These are phyloP conservation scores for Zosterops japonicus DNA, from an alignment of 2,113 vertebrate species.

Conservation along the genomic window DNA sequence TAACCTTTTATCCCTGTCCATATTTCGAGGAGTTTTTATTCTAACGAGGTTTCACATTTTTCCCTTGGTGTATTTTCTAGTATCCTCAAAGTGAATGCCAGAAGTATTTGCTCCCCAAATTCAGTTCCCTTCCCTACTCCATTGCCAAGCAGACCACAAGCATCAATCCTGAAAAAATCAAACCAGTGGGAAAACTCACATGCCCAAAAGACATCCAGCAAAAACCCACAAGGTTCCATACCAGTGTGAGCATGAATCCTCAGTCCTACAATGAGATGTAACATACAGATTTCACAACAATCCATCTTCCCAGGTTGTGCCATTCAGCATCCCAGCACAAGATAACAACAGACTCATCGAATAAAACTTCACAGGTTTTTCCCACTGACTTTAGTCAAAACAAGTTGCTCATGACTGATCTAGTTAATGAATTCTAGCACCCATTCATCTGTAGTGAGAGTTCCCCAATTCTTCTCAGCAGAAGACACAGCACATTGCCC, in stretches of 20 bases:
- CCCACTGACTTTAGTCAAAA: not conserved
- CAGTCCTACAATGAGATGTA: not conserved
- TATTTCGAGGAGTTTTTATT: slow-evolving; percentile 36
- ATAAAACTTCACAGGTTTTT: not conserved
- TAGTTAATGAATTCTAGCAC: not conserved
- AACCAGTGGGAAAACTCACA: not conserved
- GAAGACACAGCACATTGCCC: not conserved
- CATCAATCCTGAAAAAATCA: not conserved
- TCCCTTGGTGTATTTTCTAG: not conserved
- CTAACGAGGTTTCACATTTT: not conserved
- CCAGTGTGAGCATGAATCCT: not conserved
- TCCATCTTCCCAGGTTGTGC: not conserved
- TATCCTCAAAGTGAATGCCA: not conserved
- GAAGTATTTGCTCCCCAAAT: not conserved
- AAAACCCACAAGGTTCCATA: not conserved
- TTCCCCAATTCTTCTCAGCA: not conserved
- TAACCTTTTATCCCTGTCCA: slow-evolving; percentile 49
- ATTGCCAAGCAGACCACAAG: not conserved
- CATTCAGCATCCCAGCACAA: not conserved
- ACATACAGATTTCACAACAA: not conserved
- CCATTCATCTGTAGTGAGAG: not conserved
- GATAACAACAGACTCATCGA: fast-evolving
- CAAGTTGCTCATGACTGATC: not conserved
- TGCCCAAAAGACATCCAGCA: not conserved
- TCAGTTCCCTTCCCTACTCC: not conserved